Base-by-base conservation (phyloP, 1,140 invertebrate species). In the Heliconius hermathena region DNA sequence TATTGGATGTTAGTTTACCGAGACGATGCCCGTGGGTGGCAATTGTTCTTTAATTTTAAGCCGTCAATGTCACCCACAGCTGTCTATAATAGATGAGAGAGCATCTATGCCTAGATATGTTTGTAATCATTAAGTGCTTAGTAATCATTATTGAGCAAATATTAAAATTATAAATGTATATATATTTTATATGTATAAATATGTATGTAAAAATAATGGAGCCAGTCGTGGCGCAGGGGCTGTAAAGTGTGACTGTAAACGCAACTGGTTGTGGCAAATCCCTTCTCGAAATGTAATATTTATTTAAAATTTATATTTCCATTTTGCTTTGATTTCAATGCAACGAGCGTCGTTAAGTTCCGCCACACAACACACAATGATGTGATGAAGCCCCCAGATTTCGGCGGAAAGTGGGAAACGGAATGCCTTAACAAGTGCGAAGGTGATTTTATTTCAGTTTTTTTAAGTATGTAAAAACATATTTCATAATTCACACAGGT, bases 21-120 rank as follows among this genome's bases (percentile, higher is more conserved):
- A 72, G 70, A 77, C 46, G 16, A 72, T 11, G 52, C n/a, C 26
- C 54, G 41, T 71, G 70, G 66, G 70, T 71, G 66, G 49, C 26
- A 77, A 77, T 77, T 71, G 71, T 54, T 70, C 26, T 77, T 77
- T 36, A 72, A 77, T 72, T 57, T 77, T 77, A 73, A 72, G 52
- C 71, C 70, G 22, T 73, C 70, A 72, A 73, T 73, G 49, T 77
- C 22, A 46, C 52, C 71, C 71, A 77, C 76, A 72, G 26, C 57
- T 26, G 57, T 66, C 26, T 66, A 29, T 66, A 16, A 29, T 60
- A 60, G 54, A 22, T 66, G 60, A 66, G 26, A n/a, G 26, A 66
- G 13, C 22, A 66, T 16, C 60, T 9, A 26, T 66, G 26, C 13
- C 13, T 18, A 26, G 22, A 66, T 60, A 22, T 29, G 26, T 66